Evolutionary conservation across 2,113 vertebrate species (phyloP).

Genomic region (Pedionomus torquatus): DNA sequence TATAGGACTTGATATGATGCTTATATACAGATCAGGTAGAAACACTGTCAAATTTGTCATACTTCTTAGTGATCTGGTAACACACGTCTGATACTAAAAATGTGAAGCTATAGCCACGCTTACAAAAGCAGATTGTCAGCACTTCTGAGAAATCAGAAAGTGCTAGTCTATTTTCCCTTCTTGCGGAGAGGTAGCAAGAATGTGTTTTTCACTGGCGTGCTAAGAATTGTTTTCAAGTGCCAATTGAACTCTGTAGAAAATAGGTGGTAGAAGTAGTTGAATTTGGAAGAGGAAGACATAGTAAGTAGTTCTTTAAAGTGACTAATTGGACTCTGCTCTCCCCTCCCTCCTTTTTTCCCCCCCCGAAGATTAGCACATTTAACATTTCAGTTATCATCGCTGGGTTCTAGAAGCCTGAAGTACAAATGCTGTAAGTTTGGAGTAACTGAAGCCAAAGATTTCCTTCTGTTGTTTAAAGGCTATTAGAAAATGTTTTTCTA

Average conservation of each 20-base stretch:
- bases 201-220: neutral
- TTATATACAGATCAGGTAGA: neutral
- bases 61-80: neutral
- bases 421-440: neutral
- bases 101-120: fast-evolving
- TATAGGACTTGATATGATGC: neutral
- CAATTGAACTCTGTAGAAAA: neutral
- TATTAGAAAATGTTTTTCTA: neutral
- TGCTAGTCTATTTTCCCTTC: neutral
- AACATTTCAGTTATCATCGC: neutral
- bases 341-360: fast-evolving
- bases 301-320: neutral
- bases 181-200: neutral
- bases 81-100: neutral
- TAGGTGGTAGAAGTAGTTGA: neutral
- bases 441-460: neutral
- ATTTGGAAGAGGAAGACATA: neutral
- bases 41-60: neutral
- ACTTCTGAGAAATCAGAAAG: neutral
- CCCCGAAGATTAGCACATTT: neutral
- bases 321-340: neutral
- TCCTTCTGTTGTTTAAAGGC: neutral
- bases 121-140: neutral
- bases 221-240: neutral
- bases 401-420: neutral